phyloP scores from a whole-genome alignment of 2,113 vertebrate species.

The Python bivittatus region DNA sequence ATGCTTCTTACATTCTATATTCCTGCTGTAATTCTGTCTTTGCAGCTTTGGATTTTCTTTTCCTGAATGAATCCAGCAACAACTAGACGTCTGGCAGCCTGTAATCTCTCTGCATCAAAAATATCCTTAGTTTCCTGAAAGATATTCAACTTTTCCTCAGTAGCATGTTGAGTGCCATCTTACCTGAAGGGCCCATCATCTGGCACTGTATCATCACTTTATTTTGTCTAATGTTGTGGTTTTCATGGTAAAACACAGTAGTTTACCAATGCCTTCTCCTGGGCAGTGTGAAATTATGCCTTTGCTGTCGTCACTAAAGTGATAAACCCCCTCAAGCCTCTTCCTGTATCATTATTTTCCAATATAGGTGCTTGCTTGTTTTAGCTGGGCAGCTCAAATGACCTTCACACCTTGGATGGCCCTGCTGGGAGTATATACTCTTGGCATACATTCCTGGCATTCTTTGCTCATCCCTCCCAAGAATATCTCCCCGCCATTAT shows the following conservation, averaged over 20 bases:
- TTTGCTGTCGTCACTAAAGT: too few relatives aligned
- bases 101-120: background rate
- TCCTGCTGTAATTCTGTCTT: background rate
- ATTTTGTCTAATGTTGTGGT: background rate
- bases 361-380: background rate
- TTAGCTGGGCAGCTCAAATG: background rate
- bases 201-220: background rate
- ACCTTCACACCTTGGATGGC: background rate
- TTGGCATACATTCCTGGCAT: background rate
- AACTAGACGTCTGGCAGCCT: background rate
- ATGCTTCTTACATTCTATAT: background rate
- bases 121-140: background rate
- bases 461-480: background rate
- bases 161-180: background rate
- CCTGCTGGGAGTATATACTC: background rate
- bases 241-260: too few relatives aligned
- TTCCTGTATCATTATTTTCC: too few relatives aligned
- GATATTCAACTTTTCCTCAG: background rate
- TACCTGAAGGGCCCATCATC: background rate
- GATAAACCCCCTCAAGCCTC: too few relatives aligned
- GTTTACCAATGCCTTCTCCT: too few relatives aligned
- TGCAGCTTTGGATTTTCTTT: background rate
- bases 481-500: background rate
- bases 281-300: too few relatives aligned
- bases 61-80: background rate